Conservation (phyloP, 2,888 invertebrate species). For the Seira ritae region DNA sequence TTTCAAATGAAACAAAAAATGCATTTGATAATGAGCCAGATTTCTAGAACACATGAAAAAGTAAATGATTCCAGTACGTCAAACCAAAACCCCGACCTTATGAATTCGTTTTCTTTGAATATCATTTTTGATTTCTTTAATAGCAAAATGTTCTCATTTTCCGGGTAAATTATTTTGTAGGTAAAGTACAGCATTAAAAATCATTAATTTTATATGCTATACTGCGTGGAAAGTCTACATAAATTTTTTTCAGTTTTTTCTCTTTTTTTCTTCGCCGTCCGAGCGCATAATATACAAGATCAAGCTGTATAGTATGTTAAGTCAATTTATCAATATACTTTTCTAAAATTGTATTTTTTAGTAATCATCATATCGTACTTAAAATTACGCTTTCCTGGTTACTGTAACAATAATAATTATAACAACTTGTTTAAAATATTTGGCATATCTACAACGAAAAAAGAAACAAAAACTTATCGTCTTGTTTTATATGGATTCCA, state of each 20-base stretch:
- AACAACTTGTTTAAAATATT: conserved; percentile 55
- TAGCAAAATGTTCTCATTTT: conserved; percentile 53
- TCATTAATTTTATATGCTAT: background rate
- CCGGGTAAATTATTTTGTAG: conserved; percentile 52
- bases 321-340: background rate
- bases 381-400: background rate
- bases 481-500: too few relatives aligned
- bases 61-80: background rate
- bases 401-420: conserved; percentile 16
- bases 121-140: conserved; percentile 59
- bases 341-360: background rate
- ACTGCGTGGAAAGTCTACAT: background rate
- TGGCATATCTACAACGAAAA: conserved; percentile 62
- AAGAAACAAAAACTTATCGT: background rate
- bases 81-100: background rate
- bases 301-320: conserved; percentile 6
- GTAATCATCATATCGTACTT: background rate
- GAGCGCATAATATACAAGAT: background rate
- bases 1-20: background rate
- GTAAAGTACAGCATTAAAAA: conserved; percentile 53
- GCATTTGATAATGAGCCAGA: background rate
- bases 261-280: background rate
- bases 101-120: conserved; percentile 9
- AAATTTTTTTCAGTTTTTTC: background rate
- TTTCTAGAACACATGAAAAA: background rate